Conservation (phyloP, 2,113 vertebrate species). For the Panurus biarmicus region DNA sequence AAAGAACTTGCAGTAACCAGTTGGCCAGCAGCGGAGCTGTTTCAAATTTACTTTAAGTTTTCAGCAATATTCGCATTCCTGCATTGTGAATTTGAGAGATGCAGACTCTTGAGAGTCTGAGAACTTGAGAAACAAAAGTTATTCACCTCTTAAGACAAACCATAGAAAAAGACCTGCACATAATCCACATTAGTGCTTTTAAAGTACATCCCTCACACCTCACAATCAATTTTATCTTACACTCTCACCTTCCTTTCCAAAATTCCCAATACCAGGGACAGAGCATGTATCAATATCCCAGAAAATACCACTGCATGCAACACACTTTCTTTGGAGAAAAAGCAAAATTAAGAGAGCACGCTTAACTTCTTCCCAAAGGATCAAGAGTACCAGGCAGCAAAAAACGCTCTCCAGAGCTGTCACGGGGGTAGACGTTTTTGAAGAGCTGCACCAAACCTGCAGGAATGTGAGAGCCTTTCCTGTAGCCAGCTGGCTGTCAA, state of each 20-base stretch:
- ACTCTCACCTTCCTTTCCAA: neutral
- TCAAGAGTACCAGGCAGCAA: neutral
- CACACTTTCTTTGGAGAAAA: neutral
- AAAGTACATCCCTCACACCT: neutral
- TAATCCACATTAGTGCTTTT: neutral
- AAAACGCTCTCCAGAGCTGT: neutral
- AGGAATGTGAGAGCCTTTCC: neutral
- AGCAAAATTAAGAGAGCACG: neutral
- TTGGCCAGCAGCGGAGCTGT: neutral
- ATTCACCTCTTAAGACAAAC: neutral
- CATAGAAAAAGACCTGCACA: neutral
- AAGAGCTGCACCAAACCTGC: neutral
- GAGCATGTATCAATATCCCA: fast-evolving
- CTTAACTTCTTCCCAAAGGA: neutral
- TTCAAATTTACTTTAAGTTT: neutral
- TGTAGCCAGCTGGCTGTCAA: neutral
- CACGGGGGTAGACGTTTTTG: neutral
- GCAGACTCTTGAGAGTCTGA: too few species aligned
- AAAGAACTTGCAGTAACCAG: neutral
- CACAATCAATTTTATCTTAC: neutral
- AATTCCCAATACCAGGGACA: neutral
- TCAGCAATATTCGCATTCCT: neutral
- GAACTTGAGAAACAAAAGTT: neutral
- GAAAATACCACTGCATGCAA: neutral
- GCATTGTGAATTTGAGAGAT: neutral